Conservation (phyloP, 2,113 vertebrate genomes). For the Pelecanus crispus region DNA sequence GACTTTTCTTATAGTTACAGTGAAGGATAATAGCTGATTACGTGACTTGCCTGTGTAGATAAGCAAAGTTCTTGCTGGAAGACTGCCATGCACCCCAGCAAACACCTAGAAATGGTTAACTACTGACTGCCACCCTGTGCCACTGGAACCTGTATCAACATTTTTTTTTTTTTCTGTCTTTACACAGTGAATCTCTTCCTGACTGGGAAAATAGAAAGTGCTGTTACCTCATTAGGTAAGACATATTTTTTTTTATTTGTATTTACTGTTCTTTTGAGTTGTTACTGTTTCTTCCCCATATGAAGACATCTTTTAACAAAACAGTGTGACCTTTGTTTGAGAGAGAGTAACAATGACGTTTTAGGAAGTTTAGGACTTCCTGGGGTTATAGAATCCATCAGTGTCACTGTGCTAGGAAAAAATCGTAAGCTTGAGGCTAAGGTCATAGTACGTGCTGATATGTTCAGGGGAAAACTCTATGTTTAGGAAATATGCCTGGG, state of each 20-base stretch:
- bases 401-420: neutral
- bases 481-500: neutral
- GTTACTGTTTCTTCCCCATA: neutral
- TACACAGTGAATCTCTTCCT: conserved; percentile 76
- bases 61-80: neutral
- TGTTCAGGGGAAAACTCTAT: neutral
- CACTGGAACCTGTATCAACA: neutral
- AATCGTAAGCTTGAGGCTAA: neutral
- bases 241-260: neutral
- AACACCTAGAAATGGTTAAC: neutral
- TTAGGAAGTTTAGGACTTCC: neutral
- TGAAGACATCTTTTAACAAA: neutral
- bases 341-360: neutral
- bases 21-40: neutral
- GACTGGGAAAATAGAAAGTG: conserved; percentile 71
- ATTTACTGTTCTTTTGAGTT: neutral
- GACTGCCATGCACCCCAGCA: neutral
- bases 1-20: neutral
- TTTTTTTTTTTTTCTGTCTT: conserved; percentile 36
- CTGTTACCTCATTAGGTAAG: conserved; percentile 74
- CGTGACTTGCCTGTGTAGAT: neutral
- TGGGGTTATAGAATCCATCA: neutral
- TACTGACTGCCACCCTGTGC: neutral
- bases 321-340: neutral
- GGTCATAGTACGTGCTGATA: neutral